These are phyloP conservation scores for Trissolcus basalis DNA, from an alignment of 1,140 invertebrate species.

Conservation along the genomic window DNA sequence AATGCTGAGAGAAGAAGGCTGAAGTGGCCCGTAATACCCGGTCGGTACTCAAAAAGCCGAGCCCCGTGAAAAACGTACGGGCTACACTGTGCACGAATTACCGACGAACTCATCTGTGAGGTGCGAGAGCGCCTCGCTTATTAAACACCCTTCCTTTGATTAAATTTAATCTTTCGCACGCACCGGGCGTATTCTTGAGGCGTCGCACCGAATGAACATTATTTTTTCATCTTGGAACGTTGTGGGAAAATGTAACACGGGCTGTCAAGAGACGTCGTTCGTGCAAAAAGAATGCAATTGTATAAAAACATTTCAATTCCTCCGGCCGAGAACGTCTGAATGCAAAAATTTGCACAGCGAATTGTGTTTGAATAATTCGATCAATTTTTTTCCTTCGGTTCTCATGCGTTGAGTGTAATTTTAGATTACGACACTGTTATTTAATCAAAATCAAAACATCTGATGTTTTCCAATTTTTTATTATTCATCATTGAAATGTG, in stretches of 20 bases:
- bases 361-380: no score
- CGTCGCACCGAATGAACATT: conserved; percentile 30
- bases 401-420: no score
- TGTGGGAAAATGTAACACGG: conserved; percentile 30
- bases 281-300: no score
- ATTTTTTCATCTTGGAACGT: conserved; percentile 5
- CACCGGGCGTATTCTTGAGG: conserved; percentile 31
- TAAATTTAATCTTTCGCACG: conserved; percentile 60
- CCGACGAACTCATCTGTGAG: conserved; percentile 50
- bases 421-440: no score
- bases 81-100: conserved; percentile 35
- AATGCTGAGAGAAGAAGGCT: conserved; percentile 48
- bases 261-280: no score
- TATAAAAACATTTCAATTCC: no score
- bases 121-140: conserved; percentile 64
- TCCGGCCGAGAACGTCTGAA: no score
- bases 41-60: conserved; percentile 62
- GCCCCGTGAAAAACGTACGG: conserved; percentile 60
- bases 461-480: no score
- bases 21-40: conserved; percentile 57
- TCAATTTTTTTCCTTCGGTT: no score
- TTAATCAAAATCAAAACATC: no score
- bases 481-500: no score
- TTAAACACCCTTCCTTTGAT: conserved; percentile 59
- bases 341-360: no score